Percentiles rank a stretch among this genome's conserved stretches.
Conservation (phyloP, 2,888 invertebrate genomes). For the Spodoptera exigua region DNA sequence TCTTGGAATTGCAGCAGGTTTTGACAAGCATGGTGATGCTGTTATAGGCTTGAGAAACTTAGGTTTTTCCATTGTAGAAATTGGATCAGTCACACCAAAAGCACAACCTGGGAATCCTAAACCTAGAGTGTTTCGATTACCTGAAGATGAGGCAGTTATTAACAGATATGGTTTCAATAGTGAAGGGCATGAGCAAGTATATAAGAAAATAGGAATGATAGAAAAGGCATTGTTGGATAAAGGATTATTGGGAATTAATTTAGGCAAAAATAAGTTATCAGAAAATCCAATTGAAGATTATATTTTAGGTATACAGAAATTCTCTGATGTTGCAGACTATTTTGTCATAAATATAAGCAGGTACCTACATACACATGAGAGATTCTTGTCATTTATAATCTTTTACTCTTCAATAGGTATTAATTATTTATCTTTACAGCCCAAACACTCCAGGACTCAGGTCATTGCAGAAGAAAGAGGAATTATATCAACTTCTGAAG, state of each 20-base stretch:
- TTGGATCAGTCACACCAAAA: slow-evolving; percentile 98
- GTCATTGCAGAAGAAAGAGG: slow-evolving; percentile 93
- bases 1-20: slow-evolving; percentile 99
- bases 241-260: slow-evolving; percentile 96
- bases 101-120: slow-evolving; percentile 98
- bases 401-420: not conserved
- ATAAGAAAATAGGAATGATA: slow-evolving; percentile 90
- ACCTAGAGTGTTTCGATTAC: slow-evolving; percentile 97
- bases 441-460: slow-evolving; percentile 98
- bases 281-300: slow-evolving; percentile 94
- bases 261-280: slow-evolving; percentile 98
- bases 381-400: not conserved
- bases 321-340: slow-evolving; percentile 96
- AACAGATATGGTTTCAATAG: slow-evolving; percentile 98
- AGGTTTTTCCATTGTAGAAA: slow-evolving; percentile 98
- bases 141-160: slow-evolving; percentile 96
- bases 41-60: slow-evolving; percentile 93
- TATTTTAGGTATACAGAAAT: slow-evolving; percentile 94
- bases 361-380: slow-evolving; percentile 68
- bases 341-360: slow-evolving; percentile 98
- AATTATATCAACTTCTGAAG: slow-evolving; percentile 91
- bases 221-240: slow-evolving; percentile 86
- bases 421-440: slow-evolving; percentile 84
- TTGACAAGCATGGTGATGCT: slow-evolving; percentile 99
- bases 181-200: slow-evolving; percentile 95